These are phyloP conservation scores for Alca torda DNA, from an alignment of 2,797 vertebrate genomes.

Conservation along the genomic window DNA sequence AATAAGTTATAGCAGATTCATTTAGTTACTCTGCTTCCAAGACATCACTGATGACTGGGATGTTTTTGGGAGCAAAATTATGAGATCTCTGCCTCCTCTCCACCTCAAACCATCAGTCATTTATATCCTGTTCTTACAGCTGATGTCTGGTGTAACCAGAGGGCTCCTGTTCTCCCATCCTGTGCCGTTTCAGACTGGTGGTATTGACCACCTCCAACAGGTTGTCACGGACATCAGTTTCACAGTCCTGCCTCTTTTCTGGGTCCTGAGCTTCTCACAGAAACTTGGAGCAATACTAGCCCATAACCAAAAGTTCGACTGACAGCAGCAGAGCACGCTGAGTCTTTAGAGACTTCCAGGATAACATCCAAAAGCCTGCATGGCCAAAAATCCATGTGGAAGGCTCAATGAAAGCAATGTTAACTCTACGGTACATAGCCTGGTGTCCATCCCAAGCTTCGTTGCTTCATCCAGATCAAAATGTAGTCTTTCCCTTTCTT, in stretches of 20 bases:
- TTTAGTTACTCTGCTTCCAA: not conserved
- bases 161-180: not conserved
- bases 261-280: not conserved
- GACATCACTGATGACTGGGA: not conserved
- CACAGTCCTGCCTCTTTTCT: not conserved
- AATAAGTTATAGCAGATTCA: not conserved
- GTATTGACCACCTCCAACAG: not conserved
- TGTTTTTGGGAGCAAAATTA: not conserved
- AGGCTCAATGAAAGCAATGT: not conserved
- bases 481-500: not conserved
- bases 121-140: not conserved
- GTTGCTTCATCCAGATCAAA: not conserved
- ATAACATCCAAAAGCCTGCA: not conserved
- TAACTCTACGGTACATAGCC: not conserved
- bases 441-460: not conserved
- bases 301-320: not conserved
- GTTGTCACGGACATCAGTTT: not conserved
- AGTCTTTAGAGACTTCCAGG: not conserved
- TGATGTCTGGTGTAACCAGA: not conserved
- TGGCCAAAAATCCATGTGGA: not conserved
- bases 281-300: not conserved
- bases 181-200: accelerated
- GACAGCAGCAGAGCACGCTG: not conserved
- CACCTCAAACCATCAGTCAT: not conserved
- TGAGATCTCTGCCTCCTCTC: not conserved